Conservation (phyloP, 2,797 vertebrate genomes). For the Fistularia tabacaria region DNA sequence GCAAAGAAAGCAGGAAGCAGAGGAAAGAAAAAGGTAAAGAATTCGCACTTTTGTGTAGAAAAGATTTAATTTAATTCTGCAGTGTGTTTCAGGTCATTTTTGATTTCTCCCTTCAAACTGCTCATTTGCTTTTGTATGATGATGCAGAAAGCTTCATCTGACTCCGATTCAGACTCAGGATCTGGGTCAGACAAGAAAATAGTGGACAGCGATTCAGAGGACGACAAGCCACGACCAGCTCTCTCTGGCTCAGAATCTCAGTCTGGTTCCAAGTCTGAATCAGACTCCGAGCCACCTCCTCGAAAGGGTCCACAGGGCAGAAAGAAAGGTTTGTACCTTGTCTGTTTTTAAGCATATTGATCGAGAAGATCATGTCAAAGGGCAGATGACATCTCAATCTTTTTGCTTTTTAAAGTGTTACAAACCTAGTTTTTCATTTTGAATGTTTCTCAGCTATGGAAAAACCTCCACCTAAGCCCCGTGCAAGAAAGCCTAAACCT, state of each 20-base stretch:
- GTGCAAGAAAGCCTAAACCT: constrained; percentile 82
- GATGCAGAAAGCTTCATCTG: constrained; percentile 80
- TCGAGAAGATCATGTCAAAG: too few species aligned
- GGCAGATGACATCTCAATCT: not conserved
- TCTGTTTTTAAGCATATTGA: not conserved
- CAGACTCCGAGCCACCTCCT: constrained; percentile 85
- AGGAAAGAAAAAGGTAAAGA: constrained; percentile 73
- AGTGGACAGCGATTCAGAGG: constrained; percentile 73
- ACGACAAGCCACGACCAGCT: constrained; percentile 77
- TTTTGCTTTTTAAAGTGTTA: not conserved
- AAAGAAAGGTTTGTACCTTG: constrained; percentile 79
- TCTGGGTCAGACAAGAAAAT: constrained; percentile 77
- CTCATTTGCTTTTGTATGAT: constrained; percentile 1
- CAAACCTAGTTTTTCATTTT: not conserved
- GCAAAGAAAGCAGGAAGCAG: constrained; percentile 65
- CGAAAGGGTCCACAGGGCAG: constrained; percentile 81
- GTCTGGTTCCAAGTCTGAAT: constrained; percentile 82
- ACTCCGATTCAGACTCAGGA: constrained; percentile 84
- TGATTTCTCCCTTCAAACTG: not conserved
- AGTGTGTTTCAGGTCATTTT: not conserved
- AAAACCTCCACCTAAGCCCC: constrained; percentile 86
- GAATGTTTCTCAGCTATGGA: constrained; percentile 55
- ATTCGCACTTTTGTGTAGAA: not conserved
- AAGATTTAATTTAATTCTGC: not conserved
- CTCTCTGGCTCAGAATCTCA: constrained; percentile 79